Base-by-base conservation (phyloP, 2,888 invertebrate species). In the Tricholauxania praeusta region DNA sequence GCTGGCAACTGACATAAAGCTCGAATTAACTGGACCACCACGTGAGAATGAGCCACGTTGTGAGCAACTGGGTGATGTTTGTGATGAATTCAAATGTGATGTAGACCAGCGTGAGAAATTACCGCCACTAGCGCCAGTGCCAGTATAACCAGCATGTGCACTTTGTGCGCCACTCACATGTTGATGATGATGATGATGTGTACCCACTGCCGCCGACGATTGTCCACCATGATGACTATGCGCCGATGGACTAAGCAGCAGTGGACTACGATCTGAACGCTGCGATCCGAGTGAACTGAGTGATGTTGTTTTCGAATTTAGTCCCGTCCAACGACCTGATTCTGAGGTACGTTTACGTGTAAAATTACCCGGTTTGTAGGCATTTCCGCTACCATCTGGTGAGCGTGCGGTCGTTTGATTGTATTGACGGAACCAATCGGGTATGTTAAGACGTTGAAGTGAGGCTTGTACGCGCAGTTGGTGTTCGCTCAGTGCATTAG, bases 391-490 rank as follows among this genome's bases (percentile, higher is more conserved):
- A 66, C 78, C 80, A 48, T 77, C 76, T 67, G 81, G 82, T 60
- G 82, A 82, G 66, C 81, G 80, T 49, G 81, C 80, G 69, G 82
- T 80, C 72, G 79, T 81, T 74, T 83, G 82, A 82, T 84, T 87
- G 79, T 87, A 88, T 77, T 85, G 83, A 74, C 92, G 93, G 89
- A 93, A 97, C 98, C 98, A 98, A 87, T 97, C 96, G 75, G 98
- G 98, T 77, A 98, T 93, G 89, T 96, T 95, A 81, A 98, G 92
- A 84, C 96, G 95, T 88, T 97, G 96, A 83, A 98, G 89, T 69
- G 97, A 97, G 81, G 96, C 93, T 88, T 96, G 96, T 76, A 98
- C 95, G 80, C 97, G 92, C 79, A 97, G 90, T 88, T 98, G 97
- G 89, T 97, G 96, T 89, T 97, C 97, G 77, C 97, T 97, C 85